These are phyloP conservation scores for human DNA, from an alignment of 2,113 vertebrate genomes.

Conservation along the genomic window GRCh38 chr1:91165001-91165500, in stretches of 20 bases:
- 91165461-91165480: neutral
- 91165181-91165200: neutral
- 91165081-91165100: neutral
- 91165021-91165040: neutral
- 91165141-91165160: neutral
- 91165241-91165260: no score
- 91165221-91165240: neutral
- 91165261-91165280: neutral
- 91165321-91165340: no score
- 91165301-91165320: neutral
- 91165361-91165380: accelerated
- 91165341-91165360: neutral
- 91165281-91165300: neutral
- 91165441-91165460: slow-evolving; percentile 28
- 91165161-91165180: neutral
- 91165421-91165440: neutral
- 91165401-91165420: neutral
- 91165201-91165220: accelerated
- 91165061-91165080: neutral
- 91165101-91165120: neutral
- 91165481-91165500: neutral
- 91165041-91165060: neutral
- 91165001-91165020: neutral
- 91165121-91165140: neutral
- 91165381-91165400: accelerated